Conservation (phyloP, 2,113 vertebrate genomes). For the Oreochromis niloticus region DNA sequence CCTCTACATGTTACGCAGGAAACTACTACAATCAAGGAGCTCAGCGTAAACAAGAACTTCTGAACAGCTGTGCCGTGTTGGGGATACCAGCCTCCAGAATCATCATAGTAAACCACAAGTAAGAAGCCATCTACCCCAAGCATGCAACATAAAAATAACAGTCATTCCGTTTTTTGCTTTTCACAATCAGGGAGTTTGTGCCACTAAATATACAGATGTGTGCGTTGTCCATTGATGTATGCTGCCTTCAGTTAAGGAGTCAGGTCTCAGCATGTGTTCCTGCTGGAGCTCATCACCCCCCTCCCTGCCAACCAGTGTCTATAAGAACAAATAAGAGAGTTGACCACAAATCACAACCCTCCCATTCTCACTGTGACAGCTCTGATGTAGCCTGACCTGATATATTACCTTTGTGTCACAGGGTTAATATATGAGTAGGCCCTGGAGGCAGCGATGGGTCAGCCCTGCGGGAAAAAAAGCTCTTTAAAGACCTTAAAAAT, state of each 20-base stretch:
- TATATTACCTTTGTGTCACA: conserved; percentile 36
- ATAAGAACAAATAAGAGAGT: conserved; percentile 33
- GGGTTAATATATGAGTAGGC: conserved; percentile 13
- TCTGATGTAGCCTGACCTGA: conserved; percentile 23
- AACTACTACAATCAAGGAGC: conserved; percentile 91
- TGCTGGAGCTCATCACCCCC: neutral
- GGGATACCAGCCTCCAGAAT: conserved; percentile 82
- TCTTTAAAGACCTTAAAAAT: neutral
- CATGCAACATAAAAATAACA: neutral
- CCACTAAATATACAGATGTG: neutral
- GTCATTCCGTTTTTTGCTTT: neutral
- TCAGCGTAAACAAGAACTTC: conserved; percentile 84
- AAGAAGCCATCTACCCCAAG: conserved; percentile 37
- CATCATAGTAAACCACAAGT: conserved; percentile 85
- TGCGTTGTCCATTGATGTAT: neutral
- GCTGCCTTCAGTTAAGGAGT: neutral
- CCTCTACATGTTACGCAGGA: conserved; percentile 66
- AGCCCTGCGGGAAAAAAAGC: neutral
- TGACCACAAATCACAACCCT: conserved; percentile 38
- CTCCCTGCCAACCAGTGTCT: neutral
- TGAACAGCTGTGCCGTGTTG: conserved; percentile 84
- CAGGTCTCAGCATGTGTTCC: neutral
- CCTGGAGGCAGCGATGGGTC: neutral
- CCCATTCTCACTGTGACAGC: conserved; percentile 35
- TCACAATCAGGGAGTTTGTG: neutral